A percentile compares a stretch with the other conserved stretches of the same genome.
Evolutionary conservation across 2,797 vertebrate species (phyloP).

Genomic region (Syngnathus acus): DNA sequence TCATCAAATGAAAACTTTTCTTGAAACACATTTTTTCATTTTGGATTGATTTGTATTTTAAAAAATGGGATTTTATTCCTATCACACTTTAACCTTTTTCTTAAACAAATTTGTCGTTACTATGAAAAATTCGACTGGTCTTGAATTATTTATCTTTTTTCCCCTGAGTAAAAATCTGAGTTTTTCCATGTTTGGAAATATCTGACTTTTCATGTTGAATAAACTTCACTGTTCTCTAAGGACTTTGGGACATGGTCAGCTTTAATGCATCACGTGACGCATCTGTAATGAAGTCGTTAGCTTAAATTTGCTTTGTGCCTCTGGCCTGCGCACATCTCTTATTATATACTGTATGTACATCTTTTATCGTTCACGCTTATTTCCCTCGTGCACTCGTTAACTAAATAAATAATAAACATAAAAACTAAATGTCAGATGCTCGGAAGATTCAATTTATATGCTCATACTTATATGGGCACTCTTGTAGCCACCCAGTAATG

Average conservation of each 20-base stretch:
- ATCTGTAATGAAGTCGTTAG: not conserved
- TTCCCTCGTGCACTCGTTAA: not conserved
- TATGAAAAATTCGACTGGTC: too few relatives aligned
- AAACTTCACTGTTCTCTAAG: not conserved
- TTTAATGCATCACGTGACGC: not conserved
- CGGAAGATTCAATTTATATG: not conserved
- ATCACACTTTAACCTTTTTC: too few relatives aligned
- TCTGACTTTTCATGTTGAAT: not conserved
- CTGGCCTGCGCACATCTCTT: not conserved
- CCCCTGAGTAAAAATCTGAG: too few relatives aligned
- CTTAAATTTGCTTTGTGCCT: not conserved
- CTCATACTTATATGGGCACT: not conserved
- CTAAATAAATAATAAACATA: not conserved
- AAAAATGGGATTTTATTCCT: too few relatives aligned
- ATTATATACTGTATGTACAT: constrained; percentile 1
- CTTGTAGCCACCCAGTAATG: not conserved
- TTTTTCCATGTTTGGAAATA: too few relatives aligned
- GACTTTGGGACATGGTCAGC: not conserved
- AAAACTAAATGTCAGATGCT: not conserved
- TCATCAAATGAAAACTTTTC: too few relatives aligned
- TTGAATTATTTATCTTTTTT: too few relatives aligned
- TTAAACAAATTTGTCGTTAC: too few relatives aligned
- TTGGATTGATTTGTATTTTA: too few relatives aligned
- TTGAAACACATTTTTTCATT: too few relatives aligned
- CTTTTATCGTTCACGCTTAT: constrained; percentile 2